Base-by-base conservation (phyloP, 2,888 invertebrate genomes). In the Stenurella melanura region DNA sequence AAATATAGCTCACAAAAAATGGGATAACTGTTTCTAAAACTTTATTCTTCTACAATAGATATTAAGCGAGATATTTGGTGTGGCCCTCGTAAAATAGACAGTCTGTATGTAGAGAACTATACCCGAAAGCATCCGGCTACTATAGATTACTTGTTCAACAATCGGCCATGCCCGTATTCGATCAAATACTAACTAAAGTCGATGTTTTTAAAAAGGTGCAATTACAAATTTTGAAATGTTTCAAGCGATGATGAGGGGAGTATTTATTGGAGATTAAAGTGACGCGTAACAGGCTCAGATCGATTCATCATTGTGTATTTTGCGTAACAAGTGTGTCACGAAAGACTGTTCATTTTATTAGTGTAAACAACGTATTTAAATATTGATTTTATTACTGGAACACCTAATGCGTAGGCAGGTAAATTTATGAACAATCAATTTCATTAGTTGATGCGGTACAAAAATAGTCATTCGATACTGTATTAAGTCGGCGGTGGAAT, bases 321-420 rank as follows among this genome's bases (percentile, higher is more conserved):
- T 64, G 26, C 64, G 50, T 50, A 50, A 50, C 50, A 50, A 50
- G 50, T 38, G 15, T 38, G 42, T 64, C 42, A 64, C 42, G 64
- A 42, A 64, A 64, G 64, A 17, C 38, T 64, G 64, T 64, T 64
- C 50, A 50, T 50, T 50, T 50, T 38, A n/a, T n/a, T 64, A 38
- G 26, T 12, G 64, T 64, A 42, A 64, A 30, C 64, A 64, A 17
- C 11, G n/a, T 42, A 42, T 64, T 64, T 64, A 64, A 26, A 42
- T 64, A 64, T 64, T 42, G 64, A 64, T 64, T 64, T 18, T 64
- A 42, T 64, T 64, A 42, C 42, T 64, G 64, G n/a, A 42, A 38
- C 18, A 18, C 42, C 26, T 42, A 64, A 42, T 42, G 42, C 19
- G 64, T 21, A 42, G 38, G 38, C 15, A 18, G 38, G 38, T n/a